These are phyloP conservation scores for Bombyx mori DNA, from an alignment of 1,140 invertebrate species.

Conservation along the genomic window DNA sequence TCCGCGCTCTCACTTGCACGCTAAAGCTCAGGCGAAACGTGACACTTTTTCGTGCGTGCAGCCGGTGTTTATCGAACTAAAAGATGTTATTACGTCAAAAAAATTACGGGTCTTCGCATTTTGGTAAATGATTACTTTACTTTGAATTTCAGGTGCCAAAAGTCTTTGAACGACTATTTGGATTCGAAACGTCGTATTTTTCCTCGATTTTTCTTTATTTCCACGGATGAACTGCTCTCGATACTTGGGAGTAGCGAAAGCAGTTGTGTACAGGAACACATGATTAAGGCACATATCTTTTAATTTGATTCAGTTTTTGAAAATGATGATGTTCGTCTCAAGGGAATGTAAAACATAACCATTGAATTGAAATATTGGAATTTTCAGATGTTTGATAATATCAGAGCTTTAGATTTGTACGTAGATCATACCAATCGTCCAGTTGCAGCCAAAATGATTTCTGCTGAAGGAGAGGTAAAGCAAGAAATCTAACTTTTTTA, in stretches of 20 bases:
- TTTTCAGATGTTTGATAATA: slow-evolving; percentile 90
- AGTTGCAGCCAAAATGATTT: slow-evolving; percentile 85
- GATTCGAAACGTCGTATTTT: slow-evolving; percentile 89
- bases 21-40: too few relatives aligned
- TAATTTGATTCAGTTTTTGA: background rate
- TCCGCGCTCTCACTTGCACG: too few relatives aligned
- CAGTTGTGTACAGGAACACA: slow-evolving; percentile 88
- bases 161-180: slow-evolving; percentile 90
- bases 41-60: too few relatives aligned
- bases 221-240: slow-evolving; percentile 90
- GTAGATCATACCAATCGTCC: slow-evolving; percentile 75
- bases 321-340: background rate
- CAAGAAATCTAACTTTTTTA: background rate
- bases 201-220: slow-evolving; percentile 93
- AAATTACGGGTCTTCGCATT: too few relatives aligned
- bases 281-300: slow-evolving; percentile 80
- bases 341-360: background rate
- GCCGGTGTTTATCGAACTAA: too few relatives aligned
- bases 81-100: too few relatives aligned
- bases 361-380: background rate
- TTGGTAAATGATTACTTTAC: slow-evolving; percentile 3
- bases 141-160: slow-evolving; percentile 78
- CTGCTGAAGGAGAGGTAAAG: slow-evolving; percentile 83
- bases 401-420: slow-evolving; percentile 79
- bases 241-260: slow-evolving; percentile 89